Conservation (phyloP, 2,888 invertebrate genomes). For the Caradrina clavipalpis region DNA sequence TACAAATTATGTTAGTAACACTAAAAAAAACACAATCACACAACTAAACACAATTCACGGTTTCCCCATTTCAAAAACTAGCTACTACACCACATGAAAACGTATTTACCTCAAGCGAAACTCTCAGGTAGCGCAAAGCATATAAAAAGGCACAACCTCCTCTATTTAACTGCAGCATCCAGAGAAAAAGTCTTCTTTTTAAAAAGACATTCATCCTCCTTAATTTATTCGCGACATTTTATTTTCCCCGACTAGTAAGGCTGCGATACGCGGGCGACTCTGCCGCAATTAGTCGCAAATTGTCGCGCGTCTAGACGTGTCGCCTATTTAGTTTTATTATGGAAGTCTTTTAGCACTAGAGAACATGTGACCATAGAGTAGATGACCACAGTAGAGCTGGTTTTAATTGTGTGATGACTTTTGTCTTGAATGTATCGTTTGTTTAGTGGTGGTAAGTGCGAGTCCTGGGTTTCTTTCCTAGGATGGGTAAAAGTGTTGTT, state of each 20-base stretch:
- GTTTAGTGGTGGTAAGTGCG: no score
- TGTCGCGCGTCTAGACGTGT: slow-evolving; percentile 63
- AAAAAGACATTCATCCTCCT: slow-evolving; percentile 45
- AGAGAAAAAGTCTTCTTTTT: slow-evolving; percentile 44
- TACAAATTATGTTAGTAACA: no score
- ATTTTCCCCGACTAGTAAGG: slow-evolving; percentile 21
- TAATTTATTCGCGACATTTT: slow-evolving; percentile 51
- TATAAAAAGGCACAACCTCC: slow-evolving; percentile 9
- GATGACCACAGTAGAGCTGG: slow-evolving; percentile 18
- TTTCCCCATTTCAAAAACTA: not conserved
- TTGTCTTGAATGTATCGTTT: no score
- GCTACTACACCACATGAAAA: not conserved
- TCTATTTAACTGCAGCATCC: slow-evolving; percentile 10
- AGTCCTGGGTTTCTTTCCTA: no score
- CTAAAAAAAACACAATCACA: no score
- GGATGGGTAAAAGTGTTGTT: no score
- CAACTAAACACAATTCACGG: no score
- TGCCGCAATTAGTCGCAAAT: slow-evolving; percentile 61
- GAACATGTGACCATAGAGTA: not conserved
- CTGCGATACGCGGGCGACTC: slow-evolving; percentile 32
- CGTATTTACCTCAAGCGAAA: not conserved
- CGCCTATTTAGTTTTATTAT: slow-evolving; percentile 48
- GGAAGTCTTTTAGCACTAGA: slow-evolving; percentile 28
- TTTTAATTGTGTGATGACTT: not conserved
- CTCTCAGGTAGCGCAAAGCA: not conserved